These are phyloP conservation scores for Acanthococcus lagerstroemiae DNA, from an alignment of 2,888 invertebrate species.

Conservation along the genomic window DNA sequence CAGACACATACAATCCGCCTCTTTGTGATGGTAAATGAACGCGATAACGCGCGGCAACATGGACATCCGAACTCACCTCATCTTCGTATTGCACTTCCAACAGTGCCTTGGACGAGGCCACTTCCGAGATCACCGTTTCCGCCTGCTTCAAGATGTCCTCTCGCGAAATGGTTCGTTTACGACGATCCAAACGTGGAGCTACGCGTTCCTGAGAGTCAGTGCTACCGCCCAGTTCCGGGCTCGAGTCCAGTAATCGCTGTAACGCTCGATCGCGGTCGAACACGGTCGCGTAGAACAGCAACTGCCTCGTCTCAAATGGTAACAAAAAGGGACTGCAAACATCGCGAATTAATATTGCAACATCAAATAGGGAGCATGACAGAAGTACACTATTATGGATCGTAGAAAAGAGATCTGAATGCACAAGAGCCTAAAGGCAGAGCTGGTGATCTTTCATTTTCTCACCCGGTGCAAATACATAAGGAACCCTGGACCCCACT, in stretches of 20 bases:
- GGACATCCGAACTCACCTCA: slow-evolving; percentile 47
- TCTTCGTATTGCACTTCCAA: slow-evolving; percentile 75
- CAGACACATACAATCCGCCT: no score
- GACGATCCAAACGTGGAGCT: slow-evolving; percentile 82
- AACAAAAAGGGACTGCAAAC: slow-evolving; percentile 69
- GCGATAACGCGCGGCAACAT: no score
- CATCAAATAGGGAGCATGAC: no score
- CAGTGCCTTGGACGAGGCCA: slow-evolving; percentile 82
- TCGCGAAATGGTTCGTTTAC: slow-evolving; percentile 80
- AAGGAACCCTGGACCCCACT: no score
- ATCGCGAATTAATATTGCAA: no score
- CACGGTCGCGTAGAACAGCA: slow-evolving; percentile 91
- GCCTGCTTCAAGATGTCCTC: slow-evolving; percentile 90
- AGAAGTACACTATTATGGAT: no score
- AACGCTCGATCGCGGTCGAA: slow-evolving; percentile 96
- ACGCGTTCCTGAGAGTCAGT: slow-evolving; percentile 73
- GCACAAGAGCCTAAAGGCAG: no score
- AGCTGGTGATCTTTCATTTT: no score
- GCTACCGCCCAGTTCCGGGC: slow-evolving; percentile 69
- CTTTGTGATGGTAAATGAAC: no score
- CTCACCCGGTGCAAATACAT: no score
- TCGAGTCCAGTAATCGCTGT: slow-evolving; percentile 85
- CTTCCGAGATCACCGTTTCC: slow-evolving; percentile 86
- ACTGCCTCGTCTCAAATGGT: slow-evolving; percentile 93
- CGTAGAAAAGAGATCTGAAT: no score